A percentile compares a stretch with the other conserved stretches of the same genome.
These are phyloP conservation scores for Grammomys surdaster DNA, from an alignment of 2,113 vertebrate genomes.

Conservation along the genomic window DNA sequence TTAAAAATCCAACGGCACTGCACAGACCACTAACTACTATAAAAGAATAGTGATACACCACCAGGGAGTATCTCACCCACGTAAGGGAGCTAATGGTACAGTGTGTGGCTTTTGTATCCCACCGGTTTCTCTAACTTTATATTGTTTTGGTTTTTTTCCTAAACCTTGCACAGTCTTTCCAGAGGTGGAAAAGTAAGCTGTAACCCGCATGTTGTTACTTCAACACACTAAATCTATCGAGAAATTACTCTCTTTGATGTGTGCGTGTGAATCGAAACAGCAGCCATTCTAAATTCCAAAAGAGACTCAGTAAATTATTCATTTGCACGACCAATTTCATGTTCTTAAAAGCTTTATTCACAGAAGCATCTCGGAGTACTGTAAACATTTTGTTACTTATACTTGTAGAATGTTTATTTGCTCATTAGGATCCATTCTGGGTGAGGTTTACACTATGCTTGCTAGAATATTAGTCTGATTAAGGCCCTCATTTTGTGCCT, in stretches of 20 bases:
- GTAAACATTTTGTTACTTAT: conserved; percentile 72
- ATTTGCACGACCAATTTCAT: conserved; percentile 73
- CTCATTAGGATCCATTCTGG: conserved; percentile 65
- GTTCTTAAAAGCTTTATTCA: conserved; percentile 71
- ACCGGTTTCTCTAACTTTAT: conserved; percentile 21
- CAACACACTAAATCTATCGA: conserved; percentile 26
- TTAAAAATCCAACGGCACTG: conserved; percentile 77
- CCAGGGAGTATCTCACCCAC: conserved; percentile 44
- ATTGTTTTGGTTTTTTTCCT: conserved; percentile 20
- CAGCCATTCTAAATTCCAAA: conserved; percentile 63
- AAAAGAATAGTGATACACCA: conserved; percentile 71
- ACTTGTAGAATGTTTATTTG: conserved; percentile 72
- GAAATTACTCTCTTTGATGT: conserved; percentile 45
- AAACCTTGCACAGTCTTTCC: conserved; percentile 1
- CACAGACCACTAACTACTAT: conserved; percentile 50
- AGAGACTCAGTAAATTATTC: conserved; percentile 69
- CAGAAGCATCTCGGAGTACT: conserved; percentile 52
- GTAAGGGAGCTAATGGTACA: neutral
- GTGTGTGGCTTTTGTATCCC: neutral
- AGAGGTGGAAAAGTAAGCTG: conserved; percentile 50
- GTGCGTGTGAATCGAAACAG: neutral
- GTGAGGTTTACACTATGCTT: conserved; percentile 74
- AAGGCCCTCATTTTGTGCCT: conserved; percentile 76
- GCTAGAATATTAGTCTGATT: conserved; percentile 77
- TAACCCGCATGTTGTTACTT: conserved; percentile 12